Base-by-base conservation (phyloP, 2,797 vertebrate genomes). In the Gymnoscopelus microlampas region DNA sequence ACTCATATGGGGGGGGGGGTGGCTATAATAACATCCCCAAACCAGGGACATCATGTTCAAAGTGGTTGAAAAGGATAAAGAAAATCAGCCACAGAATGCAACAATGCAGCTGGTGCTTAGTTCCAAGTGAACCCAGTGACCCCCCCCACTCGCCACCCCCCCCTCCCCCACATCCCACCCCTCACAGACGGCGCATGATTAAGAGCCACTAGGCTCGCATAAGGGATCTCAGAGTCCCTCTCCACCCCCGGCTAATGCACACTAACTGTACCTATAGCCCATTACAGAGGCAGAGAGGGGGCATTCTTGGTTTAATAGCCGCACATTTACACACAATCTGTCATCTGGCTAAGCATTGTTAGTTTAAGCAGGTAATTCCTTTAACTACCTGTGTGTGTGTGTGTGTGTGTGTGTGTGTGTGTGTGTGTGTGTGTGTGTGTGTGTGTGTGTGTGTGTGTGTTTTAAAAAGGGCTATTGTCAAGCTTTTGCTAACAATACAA, bases 311-410 rank as follows among this genome's bases (percentile, higher is more conserved):
- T 78, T 87, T 85, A 88, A 90, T 83, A 77, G 83, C 71, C 9
- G 9, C 71, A 77, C 73, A 78, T 88, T 87, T 75, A 80, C 70
- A 75, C 77, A 58, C 72, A 66, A 69, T 72, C 69, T 35, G 68
- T 89, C 85, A 83, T 81, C 81, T 73, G 83, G 64, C 73, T 62
- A 63, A 81, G 80, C 68, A 66, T 78, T 87, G 86, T 86, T 87
- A 66, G 77, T 78, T 86, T 85, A 84, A 85, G 72, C 67, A 47
- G 62, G 83, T 70, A 64, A 70, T 84, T 88, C 88, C 68, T 82
- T 44, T 73, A 84, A 79, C 70, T 62, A 83, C 78, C 59, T 80
- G 77, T 80, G 70, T 90, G 69, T 68, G 57, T 80, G 73, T n/a
- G 55, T 70, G 68, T 23, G 60, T 66, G 68, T 59, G 44, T 58